Evolutionary conservation across 2,888 invertebrate genomes (phyloP).

Genomic region (Bembecia ichneumoniformis): DNA sequence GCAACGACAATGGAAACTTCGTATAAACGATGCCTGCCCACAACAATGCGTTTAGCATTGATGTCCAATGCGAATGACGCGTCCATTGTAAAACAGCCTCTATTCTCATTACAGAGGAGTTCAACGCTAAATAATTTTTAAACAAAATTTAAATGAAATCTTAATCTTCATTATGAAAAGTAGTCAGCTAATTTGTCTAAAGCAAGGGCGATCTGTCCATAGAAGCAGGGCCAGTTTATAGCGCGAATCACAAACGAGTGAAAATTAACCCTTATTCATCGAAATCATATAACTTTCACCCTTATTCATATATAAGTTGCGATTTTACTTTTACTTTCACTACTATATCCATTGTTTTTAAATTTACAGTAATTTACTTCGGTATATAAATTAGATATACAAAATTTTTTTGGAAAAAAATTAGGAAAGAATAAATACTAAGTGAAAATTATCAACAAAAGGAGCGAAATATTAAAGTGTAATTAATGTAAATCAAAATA

Average conservation of each 20-base stretch:
- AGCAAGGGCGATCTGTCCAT: not conserved
- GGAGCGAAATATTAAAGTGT: not conserved
- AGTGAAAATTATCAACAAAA: not conserved
- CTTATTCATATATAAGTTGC: no score
- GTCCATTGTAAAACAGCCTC: conserved; percentile 29
- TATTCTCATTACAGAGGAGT: conserved; percentile 17
- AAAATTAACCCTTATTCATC: no score
- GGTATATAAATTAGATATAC: no score
- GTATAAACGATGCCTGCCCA: conserved; percentile 28
- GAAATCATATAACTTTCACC: no score
- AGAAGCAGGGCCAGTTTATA: not conserved
- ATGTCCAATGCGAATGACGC: conserved; percentile 26
- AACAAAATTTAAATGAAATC: conserved; percentile 2
- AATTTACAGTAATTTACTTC: no score
- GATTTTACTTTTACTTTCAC: no score
- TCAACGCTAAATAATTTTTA: conserved; percentile 19
- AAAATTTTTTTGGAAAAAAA: no score
- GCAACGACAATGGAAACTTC: conserved; percentile 55
- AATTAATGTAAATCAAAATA: not conserved
- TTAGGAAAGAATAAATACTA: no score
- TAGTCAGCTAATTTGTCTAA: not conserved
- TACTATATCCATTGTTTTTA: no score
- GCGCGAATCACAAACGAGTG: no score
- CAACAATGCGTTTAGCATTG: conserved; percentile 44
- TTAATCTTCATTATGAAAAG: conserved; percentile 4